Base-by-base conservation (phyloP, 2,797 vertebrate genomes). In the Loris lydekkerianus region DNA sequence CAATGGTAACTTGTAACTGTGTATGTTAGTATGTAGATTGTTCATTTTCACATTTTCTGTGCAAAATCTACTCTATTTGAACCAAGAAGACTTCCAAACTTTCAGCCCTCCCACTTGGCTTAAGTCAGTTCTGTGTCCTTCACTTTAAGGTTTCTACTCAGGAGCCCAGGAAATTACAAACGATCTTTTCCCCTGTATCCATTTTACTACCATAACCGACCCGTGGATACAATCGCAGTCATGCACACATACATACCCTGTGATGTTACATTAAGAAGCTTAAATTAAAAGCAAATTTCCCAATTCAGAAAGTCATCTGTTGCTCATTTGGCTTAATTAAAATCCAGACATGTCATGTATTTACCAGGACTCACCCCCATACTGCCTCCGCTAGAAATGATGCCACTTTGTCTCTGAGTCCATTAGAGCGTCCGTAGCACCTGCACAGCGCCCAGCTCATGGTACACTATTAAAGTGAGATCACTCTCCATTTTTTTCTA, bases 121-220 rank as follows among this genome's bases (percentile, higher is more conserved):
- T 43, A 15, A 31, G 53, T 18, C 46, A 31, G 4, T 81, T 80
- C 63, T 82, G 0, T 25, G 3, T 75, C 65, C 53, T 96, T 90
- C 69, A 85, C n/a, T 76, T 86, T 4, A 70, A 70, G 23, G 31
- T 90, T 93, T 96, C 94, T 65, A 34, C 77, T 90, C 37, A 75
- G 46, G 73, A 90, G 81, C 63, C 69, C 56, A 46, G 25, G 53
- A 93, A 96, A 92, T 85, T 78, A 78, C 85, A 91, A 89, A 53
- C 14, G 11, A 27, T n/a, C 34, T 82, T 67, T 63, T 37, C 29
- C 8, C 2, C 34, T 18, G 7, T 15, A 10, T 58, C 1, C 3
- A 5, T 61, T 83, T 82, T 65, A 73, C n/a, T 63, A 34, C 56
- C 0, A 0, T 77, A 23, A 29, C 2, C 17, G 15, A 46, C 9